phyloP scores from a whole-genome alignment of 1,140 invertebrate species.

The Nylanderia fulva region DNA sequence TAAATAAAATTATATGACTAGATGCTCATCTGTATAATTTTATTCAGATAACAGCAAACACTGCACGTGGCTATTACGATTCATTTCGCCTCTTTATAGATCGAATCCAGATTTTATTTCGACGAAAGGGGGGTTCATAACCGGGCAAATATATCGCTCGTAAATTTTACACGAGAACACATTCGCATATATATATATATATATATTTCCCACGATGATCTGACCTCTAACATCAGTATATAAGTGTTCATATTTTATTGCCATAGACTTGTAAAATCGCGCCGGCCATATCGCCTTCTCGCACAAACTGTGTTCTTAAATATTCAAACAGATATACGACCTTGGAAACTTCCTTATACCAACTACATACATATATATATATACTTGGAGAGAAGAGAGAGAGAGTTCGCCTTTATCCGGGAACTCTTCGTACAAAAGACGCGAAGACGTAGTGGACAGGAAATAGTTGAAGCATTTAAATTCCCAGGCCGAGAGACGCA shows the following conservation, averaged over 20 bases:
- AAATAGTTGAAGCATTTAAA: slow-evolving; percentile 44
- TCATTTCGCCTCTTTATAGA: not conserved
- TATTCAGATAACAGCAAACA: too few relatives aligned
- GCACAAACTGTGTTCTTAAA: slow-evolving; percentile 19
- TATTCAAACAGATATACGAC: slow-evolving; percentile 1
- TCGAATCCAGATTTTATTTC: not conserved
- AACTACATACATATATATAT: too few relatives aligned
- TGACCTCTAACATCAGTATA: slow-evolving; percentile 7
- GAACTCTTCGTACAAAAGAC: not conserved
- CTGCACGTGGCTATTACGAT: not conserved
- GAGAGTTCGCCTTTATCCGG: not conserved
- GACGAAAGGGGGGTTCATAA: not conserved
- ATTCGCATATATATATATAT: not conserved
- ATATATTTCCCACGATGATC: slow-evolving; percentile 1
- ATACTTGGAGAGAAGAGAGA: too few relatives aligned
- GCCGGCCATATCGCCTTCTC: slow-evolving; percentile 18
- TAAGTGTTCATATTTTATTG: not conserved
- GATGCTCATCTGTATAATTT: too few relatives aligned
- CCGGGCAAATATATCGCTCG: not conserved
- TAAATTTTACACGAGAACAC: not conserved
- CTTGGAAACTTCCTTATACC: slow-evolving; percentile 17
- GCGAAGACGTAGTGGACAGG: not conserved
- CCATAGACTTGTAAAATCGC: not conserved
- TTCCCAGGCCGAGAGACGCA: not conserved
- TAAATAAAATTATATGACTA: too few relatives aligned